Conservation (phyloP, 2,113 vertebrate genomes). For the Bambusicola thoracicus region DNA sequence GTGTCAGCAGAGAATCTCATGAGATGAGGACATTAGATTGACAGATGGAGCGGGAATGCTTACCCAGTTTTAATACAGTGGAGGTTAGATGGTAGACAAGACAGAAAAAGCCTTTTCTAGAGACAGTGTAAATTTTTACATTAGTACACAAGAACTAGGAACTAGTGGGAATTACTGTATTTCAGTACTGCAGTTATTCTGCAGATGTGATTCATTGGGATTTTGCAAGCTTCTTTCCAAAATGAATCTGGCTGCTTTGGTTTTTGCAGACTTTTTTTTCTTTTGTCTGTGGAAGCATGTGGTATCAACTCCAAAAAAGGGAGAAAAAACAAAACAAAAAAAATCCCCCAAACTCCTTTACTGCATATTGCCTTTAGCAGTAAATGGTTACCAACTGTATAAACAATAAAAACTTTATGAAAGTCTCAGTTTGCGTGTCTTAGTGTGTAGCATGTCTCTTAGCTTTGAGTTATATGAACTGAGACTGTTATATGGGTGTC, state of each 20-base stretch:
- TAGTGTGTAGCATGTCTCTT: conserved; percentile 18
- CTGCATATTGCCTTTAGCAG: conserved; percentile 47
- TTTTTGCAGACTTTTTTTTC: conserved; percentile 38
- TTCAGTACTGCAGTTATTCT: conserved; percentile 18
- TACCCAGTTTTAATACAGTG: not conserved
- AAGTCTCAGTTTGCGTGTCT: conserved; percentile 34
- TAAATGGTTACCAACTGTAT: conserved; percentile 75
- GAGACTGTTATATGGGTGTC: not conserved
- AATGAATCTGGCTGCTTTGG: conserved; percentile 53
- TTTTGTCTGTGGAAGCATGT: conserved; percentile 67
- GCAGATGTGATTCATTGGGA: conserved; percentile 31
- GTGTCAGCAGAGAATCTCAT: conserved; percentile 10
- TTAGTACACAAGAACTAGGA: not conserved
- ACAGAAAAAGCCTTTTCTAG: not conserved
- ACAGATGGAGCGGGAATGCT: not conserved
- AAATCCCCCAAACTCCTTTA: not conserved
- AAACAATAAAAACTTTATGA: conserved; percentile 65
- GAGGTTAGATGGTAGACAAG: not conserved
- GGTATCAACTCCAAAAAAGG: conserved; percentile 42
- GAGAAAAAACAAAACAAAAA: not conserved
- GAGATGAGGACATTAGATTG: not conserved
- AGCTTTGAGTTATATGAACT: conserved; percentile 5
- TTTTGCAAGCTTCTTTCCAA: conserved; percentile 54
- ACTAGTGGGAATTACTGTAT: not conserved
- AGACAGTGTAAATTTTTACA: not conserved